Conservation (phyloP, 2,113 vertebrate genomes). For the Leptodactylus fuscus region DNA sequence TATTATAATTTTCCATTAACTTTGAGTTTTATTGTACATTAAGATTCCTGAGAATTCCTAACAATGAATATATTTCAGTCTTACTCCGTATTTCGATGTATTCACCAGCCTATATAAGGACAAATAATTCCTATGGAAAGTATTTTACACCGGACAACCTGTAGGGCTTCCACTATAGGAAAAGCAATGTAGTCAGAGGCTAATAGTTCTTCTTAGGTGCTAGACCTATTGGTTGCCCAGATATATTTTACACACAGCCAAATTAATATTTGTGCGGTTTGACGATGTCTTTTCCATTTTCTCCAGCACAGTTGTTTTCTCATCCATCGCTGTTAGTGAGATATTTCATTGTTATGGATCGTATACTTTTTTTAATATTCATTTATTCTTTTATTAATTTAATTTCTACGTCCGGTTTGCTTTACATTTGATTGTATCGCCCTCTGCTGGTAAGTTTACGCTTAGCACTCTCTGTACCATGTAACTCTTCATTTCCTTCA, state of each 20-base stretch:
- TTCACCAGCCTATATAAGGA: no score
- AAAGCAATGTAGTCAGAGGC: neutral
- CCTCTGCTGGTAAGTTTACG: slow-evolving; percentile 40
- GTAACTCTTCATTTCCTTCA: neutral
- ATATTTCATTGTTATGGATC: neutral
- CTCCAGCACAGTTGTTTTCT: neutral
- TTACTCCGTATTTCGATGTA: neutral
- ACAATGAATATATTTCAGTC: neutral
- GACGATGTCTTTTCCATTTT: neutral
- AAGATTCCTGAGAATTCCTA: neutral
- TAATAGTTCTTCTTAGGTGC: neutral
- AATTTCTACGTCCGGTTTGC: neutral
- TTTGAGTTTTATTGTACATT: no score
- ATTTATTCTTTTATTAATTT: neutral
- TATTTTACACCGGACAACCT: neutral
- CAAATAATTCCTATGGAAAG: no score
- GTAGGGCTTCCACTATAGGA: neutral
- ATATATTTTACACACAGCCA: neutral
- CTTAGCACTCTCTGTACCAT: neutral
- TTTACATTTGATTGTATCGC: slow-evolving; percentile 47
- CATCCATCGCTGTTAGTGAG: neutral
- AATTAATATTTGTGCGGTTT: neutral
- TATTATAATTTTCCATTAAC: no score
- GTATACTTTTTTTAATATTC: neutral
- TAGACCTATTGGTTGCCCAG: neutral